These are phyloP conservation scores for Parascotia fuliginaria DNA, from an alignment of 2,888 invertebrate genomes.

Conservation along the genomic window DNA sequence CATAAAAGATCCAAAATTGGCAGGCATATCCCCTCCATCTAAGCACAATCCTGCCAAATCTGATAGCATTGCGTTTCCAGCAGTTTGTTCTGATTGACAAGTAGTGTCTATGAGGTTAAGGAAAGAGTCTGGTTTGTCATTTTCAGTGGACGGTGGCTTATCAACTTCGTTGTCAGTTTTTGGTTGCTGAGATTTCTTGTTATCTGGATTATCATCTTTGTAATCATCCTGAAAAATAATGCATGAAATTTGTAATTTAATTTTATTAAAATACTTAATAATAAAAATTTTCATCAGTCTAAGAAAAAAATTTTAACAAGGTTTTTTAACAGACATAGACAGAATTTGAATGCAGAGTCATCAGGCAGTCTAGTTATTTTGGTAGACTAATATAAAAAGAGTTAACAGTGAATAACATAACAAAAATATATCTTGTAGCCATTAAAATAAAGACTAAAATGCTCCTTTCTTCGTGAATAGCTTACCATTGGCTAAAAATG, in stretches of 20 bases:
- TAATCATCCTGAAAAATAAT: conserved; percentile 86
- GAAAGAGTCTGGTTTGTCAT: conserved; percentile 51
- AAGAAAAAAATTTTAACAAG: no score
- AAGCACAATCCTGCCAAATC: conserved; percentile 73
- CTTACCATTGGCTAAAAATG: no score
- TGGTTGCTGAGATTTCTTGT: conserved; percentile 55
- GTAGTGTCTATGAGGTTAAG: conserved; percentile 68
- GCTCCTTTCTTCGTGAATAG: no score
- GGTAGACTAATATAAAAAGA: no score
- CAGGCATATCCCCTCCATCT: conserved; percentile 65
- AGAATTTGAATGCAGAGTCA: no score
- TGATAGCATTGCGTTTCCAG: conserved; percentile 51
- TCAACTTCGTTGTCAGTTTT: conserved; percentile 48
- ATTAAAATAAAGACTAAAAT: no score
- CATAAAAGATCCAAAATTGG: conserved; percentile 75
- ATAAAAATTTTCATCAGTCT: no score
- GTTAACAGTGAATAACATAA: no score
- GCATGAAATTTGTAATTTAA: no score
- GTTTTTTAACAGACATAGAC: no score
- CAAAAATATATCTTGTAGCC: no score
- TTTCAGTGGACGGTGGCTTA: conserved; percentile 43
- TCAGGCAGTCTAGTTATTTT: no score
- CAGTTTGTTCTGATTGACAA: conserved; percentile 40
- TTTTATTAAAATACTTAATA: not conserved
- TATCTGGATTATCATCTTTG: conserved; percentile 75